Evolutionary conservation across 2,113 vertebrate genomes (phyloP), one percentile per base, ranked within the genome.

Genomic region (Engystomops pustulosus): DNA sequence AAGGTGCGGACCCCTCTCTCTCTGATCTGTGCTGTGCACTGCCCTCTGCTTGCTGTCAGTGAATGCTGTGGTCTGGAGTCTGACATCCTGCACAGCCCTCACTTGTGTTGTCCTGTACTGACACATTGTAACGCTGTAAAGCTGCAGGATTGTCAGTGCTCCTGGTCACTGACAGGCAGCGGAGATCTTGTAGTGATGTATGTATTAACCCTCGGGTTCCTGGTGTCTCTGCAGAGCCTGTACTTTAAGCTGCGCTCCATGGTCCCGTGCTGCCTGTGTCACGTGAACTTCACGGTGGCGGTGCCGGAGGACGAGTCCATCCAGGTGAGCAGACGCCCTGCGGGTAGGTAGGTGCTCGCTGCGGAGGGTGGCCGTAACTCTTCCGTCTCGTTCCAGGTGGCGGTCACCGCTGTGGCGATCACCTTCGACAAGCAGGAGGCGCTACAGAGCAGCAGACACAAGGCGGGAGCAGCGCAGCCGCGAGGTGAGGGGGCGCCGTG

Each of bases 161-260:
- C n/a, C n/a, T n/a, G n/a, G n/a, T n/a, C n/a, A n/a, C n/a, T n/a
- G n/a, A n/a, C n/a, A n/a, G n/a, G n/a, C n/a, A n/a, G n/a, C n/a
- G n/a, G n/a, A n/a, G 49, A 18, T 2, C 8, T 41, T 41, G 38
- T 4, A 8, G 38, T 41, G 38, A 4, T 41, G 4, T 41, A 4
- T 41, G 4, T 41, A 41, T 41, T 41, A 2, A 18, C 30, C 27
- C 30, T 41, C 18, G 18, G 14, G 15, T 41, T 3, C 2, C 41
- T 3, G 6, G 3, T 45, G 44, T 25, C 4, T 20, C 18, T 20
- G 1, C 90, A 99, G 98, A 98, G 96, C 89, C 93, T 99, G 67
- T 99, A 99, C 91, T 99, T 99, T 89, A 99, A 99, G 88, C 91
- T 99, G 36, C 95, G 98, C 1, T 98, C 97, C 3, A 98, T 99